Conservation (phyloP, 1,140 invertebrate species). For the Sycobia sp. region DNA sequence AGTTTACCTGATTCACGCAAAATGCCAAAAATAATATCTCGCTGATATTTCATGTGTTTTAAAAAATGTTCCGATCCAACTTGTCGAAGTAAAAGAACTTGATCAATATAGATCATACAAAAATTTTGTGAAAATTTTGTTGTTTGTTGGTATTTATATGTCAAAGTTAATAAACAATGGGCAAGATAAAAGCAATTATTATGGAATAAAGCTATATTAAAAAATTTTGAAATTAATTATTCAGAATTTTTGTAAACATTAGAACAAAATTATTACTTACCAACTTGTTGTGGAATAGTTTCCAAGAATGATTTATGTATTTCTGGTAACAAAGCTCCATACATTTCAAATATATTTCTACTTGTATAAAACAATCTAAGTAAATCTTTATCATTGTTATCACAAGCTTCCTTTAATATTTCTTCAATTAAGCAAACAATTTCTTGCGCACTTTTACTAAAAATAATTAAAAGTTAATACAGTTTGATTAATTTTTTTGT, state of each 20-base stretch:
- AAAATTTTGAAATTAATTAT: slow-evolving; percentile 35
- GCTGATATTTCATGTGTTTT: slow-evolving; percentile 75
- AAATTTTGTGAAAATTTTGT: slow-evolving; percentile 57
- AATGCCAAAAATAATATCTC: slow-evolving; percentile 74
- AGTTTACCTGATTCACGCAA: slow-evolving; percentile 71
- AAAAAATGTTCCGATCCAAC: slow-evolving; percentile 73
- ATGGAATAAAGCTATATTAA: slow-evolving; percentile 78
- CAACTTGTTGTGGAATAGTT: slow-evolving; percentile 83
- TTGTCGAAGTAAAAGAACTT: slow-evolving; percentile 64
- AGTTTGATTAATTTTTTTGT: not conserved
- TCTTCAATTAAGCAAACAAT: slow-evolving; percentile 73
- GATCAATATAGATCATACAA: slow-evolving; percentile 66
- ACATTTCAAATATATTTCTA: slow-evolving; percentile 78
- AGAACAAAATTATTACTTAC: slow-evolving; percentile 58
- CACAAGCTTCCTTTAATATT: slow-evolving; percentile 73
- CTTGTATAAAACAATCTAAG: slow-evolving; percentile 73
- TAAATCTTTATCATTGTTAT: slow-evolving; percentile 66
- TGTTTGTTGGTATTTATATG: slow-evolving; percentile 64
- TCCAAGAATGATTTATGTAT: slow-evolving; percentile 79
- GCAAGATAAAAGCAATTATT: slow-evolving; percentile 92
- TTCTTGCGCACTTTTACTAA: slow-evolving; percentile 64
- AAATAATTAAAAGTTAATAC: slow-evolving; percentile 24
- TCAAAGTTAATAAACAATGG: slow-evolving; percentile 73
- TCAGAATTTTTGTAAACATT: slow-evolving; percentile 24
- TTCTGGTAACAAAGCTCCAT: slow-evolving; percentile 76